Percentiles rank a stretch among this genome's conserved stretches.
Conservation (phyloP, 64 coral and sea anemone genomes). For the Dendrophyllia cribrosa region DNA sequence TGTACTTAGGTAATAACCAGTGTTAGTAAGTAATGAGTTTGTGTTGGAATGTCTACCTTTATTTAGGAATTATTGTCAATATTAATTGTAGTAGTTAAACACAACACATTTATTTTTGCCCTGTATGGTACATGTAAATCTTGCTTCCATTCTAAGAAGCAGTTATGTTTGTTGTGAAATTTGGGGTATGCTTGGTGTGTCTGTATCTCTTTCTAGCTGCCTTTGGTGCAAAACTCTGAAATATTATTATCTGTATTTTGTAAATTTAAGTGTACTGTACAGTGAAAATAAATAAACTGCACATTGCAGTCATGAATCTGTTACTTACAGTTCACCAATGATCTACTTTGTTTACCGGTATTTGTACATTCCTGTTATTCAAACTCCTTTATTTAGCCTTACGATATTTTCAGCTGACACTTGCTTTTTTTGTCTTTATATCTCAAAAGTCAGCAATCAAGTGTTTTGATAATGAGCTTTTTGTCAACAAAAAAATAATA, state of each 20-base stretch:
- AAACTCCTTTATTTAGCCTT: background rate
- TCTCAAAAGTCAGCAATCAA: no score
- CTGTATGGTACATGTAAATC: background rate
- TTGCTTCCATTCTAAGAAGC: background rate
- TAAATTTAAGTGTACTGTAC: slow-evolving; percentile 8
- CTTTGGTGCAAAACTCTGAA: background rate
- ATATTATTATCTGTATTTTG: background rate
- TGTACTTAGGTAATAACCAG: background rate
- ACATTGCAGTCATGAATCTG: background rate
- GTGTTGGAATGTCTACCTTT: background rate
- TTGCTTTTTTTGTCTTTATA: no score
- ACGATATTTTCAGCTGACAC: no score
- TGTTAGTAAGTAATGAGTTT: background rate
- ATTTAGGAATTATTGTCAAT: background rate
- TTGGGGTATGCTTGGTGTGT: background rate
- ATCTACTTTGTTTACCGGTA: no score
- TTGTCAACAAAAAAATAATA: no score
- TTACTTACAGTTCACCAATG: background rate
- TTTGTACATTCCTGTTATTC: background rate
- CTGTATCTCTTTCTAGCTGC: background rate
- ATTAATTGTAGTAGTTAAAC: background rate
- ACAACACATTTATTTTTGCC: no score
- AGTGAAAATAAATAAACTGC: slow-evolving; percentile 27
- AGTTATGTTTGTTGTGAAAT: background rate
- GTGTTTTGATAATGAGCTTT: no score